A percentile compares a stretch with the other conserved stretches of the same genome.
Conservation (phyloP, 2,888 invertebrate genomes). For the Synanthedon andrenaeformis region DNA sequence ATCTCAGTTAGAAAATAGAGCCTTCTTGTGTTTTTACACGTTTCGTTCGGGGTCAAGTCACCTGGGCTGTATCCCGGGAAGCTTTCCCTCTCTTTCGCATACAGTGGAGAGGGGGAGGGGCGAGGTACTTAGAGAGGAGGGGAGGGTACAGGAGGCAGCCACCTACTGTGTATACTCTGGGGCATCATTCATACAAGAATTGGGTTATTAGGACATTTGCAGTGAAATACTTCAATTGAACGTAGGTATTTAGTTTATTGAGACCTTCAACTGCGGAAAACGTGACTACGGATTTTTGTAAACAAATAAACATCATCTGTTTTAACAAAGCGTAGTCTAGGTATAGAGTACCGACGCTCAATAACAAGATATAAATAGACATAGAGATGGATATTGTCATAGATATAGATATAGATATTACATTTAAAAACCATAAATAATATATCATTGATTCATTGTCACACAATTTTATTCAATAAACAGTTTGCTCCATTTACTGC, state of each 20-base stretch:
- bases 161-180: constrained; percentile 12
- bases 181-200: constrained; percentile 29
- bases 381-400: too few species aligned
- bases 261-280: too few species aligned
- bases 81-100: neutral
- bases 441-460: too few species aligned
- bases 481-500: too few species aligned
- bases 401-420: too few species aligned
- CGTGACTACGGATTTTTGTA: too few species aligned
- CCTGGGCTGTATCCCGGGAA: neutral
- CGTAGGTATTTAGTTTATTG: neutral
- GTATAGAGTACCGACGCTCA: too few species aligned
- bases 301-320: too few species aligned
- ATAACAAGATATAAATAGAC: too few species aligned
- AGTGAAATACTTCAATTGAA: constrained; percentile 4
- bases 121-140: constrained; percentile 3
- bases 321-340: too few species aligned
- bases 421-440: too few species aligned
- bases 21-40: neutral
- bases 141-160: constrained; percentile 5
- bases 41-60: neutral
- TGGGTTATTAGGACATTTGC: constrained; percentile 25
- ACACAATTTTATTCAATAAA: too few species aligned
- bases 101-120: neutral
- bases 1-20: neutral